These are phyloP conservation scores for Sebastes hubbsi DNA, from an alignment of 2,797 vertebrate species.

Conservation along the genomic window DNA sequence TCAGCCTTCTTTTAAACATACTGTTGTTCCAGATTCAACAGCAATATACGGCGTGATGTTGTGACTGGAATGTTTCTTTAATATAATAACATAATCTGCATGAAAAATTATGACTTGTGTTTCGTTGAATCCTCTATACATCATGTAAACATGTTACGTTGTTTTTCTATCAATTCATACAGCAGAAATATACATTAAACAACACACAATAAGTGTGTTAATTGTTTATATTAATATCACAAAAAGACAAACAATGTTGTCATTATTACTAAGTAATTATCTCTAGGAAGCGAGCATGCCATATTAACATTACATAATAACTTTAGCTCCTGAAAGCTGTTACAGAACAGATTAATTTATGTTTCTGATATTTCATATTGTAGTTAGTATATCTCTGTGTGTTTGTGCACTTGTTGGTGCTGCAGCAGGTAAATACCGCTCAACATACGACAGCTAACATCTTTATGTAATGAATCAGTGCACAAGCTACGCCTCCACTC, in stretches of 20 bases:
- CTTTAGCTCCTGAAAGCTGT: not conserved
- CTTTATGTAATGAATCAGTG: slow-evolving; percentile 41
- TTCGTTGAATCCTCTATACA: not conserved
- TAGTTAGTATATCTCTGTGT: too few relatives aligned
- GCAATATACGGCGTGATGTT: fast-evolving
- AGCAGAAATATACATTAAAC: not conserved
- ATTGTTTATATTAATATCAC: not conserved
- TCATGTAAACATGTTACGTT: too few relatives aligned
- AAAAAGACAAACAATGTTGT: not conserved
- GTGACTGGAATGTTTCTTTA: not conserved
- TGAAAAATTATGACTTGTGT: not conserved
- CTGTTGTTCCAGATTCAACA: not conserved
- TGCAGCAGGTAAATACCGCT: slow-evolving; percentile 46
- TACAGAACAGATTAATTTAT: not conserved
- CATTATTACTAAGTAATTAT: not conserved
- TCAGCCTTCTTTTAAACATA: not conserved
- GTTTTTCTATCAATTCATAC: not conserved
- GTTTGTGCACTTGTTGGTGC: not conserved
- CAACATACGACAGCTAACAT: slow-evolving; percentile 33
- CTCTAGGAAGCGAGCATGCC: not conserved
- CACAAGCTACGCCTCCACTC: slow-evolving; percentile 15
- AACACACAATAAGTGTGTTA: not conserved
- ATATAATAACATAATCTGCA: not conserved
- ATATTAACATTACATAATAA: not conserved
- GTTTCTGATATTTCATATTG: too few relatives aligned